phyloP scores from a whole-genome alignment of 1,140 invertebrate genomes.

The Eurosta solidaginis region DNA sequence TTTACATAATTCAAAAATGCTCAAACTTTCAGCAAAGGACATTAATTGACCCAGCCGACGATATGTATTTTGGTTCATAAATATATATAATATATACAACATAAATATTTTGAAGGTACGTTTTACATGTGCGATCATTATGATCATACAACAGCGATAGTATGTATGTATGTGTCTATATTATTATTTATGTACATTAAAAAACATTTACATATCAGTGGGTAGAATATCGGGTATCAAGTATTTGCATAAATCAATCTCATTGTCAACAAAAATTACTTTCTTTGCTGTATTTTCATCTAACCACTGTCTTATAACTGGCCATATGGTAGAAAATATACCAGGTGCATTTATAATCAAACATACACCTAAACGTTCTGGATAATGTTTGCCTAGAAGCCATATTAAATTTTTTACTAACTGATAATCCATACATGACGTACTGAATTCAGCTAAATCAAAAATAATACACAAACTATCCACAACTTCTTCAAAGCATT shows the following conservation, averaged over 20 bases:
- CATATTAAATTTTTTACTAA: slow-evolving; percentile 77
- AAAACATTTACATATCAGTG: slow-evolving; percentile 64
- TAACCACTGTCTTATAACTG: slow-evolving; percentile 74
- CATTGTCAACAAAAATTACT: slow-evolving; percentile 71
- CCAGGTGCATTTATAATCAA: slow-evolving; percentile 73
- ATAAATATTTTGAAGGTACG: too few relatives aligned
- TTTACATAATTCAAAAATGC: too few relatives aligned
- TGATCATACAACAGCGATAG: too few relatives aligned
- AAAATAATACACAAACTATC: slow-evolving; percentile 79
- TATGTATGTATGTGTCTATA: too few relatives aligned
- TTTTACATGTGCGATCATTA: too few relatives aligned
- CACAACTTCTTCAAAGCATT: slow-evolving; percentile 77
- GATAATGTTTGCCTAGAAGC: slow-evolving; percentile 74
- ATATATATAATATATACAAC: too few relatives aligned
- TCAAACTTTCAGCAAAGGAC: too few relatives aligned
- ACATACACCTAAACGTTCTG: slow-evolving; percentile 75
- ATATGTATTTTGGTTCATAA: too few relatives aligned
- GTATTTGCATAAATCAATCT: slow-evolving; percentile 72
- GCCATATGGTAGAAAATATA: slow-evolving; percentile 75
- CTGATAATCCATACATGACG: slow-evolving; percentile 77
- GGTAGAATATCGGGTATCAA: slow-evolving; percentile 77
- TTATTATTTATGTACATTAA: not conserved
- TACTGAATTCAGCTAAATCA: slow-evolving; percentile 73
- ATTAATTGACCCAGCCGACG: too few relatives aligned
- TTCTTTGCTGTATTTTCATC: slow-evolving; percentile 77